Base-by-base conservation (phyloP, 2,888 invertebrate genomes). In the Sarcophaga caerulescens region DNA sequence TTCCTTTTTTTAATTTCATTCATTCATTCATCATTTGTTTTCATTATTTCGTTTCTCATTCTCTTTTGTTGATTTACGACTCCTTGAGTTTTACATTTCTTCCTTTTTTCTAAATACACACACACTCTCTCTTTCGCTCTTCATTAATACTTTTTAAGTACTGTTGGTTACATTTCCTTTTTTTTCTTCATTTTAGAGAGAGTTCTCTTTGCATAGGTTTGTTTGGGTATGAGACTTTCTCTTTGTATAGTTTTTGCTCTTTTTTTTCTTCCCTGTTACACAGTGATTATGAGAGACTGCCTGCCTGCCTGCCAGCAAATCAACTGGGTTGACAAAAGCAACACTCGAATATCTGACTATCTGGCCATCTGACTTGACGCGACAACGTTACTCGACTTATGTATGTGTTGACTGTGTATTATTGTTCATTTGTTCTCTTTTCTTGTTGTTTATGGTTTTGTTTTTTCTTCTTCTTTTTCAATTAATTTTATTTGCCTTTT, bases 261-360 rank as follows among this genome's bases (percentile, higher is more conserved):
- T 60, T n/a, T 60, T 8, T 8, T 44, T 66, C 63, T 70, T 70
- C 17, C 63, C 25, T 21, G n/a, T 77, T 59, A n/a, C 52, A 12
- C 57, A 57, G 17, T 59, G 35, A 35, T 35, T 35, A 35, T 6
- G 6, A 35, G 35, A 35, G 47, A 47, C 47, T 47, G 47, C 47
- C 4, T 14, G 52, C 68, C 35, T 35, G 35, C 2, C 35, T 35
- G 35, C 8, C 35, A 35, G 2, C 10, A 8, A 81, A 68, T 44
- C 74, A 73, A 73, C 25, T 80, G 47, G 66, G 68, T 68, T 74
- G 81, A 47, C 19, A 74, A 23, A 74, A 81, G 60, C 57, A 62
- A 74, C 3, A 52, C 52, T 52, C 10, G 52, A 52, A 14, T 52
- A 52, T 14, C 17, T 52, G 47, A 47, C 47, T 47, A 14, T 47